A percentile compares a stretch with the other conserved stretches of the same genome.
These are phyloP conservation scores for Schizopygopsis malacanthus DNA, from an alignment of 2,797 vertebrate species.

Conservation along the genomic window DNA sequence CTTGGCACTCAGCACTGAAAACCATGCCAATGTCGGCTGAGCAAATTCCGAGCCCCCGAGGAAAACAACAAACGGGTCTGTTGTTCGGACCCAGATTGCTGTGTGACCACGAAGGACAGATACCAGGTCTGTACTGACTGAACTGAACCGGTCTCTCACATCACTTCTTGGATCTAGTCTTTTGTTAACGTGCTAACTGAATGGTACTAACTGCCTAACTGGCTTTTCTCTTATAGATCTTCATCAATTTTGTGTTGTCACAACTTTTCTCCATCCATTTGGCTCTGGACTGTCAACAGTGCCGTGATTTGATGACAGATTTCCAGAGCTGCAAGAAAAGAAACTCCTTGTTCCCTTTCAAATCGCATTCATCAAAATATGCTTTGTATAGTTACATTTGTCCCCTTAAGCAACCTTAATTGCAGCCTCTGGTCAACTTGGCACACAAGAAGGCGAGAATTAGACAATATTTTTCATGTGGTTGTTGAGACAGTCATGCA, in stretches of 20 bases:
- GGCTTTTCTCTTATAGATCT: constrained; percentile 18
- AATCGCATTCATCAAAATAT: constrained; percentile 25
- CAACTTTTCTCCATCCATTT: neutral
- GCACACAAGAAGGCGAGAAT: constrained; percentile 48
- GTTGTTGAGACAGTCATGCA: constrained; percentile 39
- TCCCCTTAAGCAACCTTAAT: constrained; percentile 39
- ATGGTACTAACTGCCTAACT: constrained; percentile 7
- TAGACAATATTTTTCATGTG: constrained; percentile 51
- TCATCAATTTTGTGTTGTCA: constrained; percentile 18
- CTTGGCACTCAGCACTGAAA: constrained; percentile 59
- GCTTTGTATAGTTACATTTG: constrained; percentile 32
- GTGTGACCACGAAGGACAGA: constrained; percentile 55
- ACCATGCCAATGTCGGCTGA: constrained; percentile 65
- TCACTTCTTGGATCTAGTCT: neutral
- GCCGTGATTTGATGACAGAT: constrained; percentile 25
- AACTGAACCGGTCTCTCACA: constrained; percentile 9
- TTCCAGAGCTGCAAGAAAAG: constrained; percentile 37
- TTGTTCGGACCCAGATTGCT: constrained; percentile 60
- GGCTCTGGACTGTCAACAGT: constrained; percentile 17
- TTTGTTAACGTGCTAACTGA: neutral
- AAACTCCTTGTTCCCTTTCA: neutral
- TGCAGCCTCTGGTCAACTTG: constrained; percentile 38
- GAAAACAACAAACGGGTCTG: constrained; percentile 62
- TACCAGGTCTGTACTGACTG: constrained; percentile 43
- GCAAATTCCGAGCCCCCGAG: constrained; percentile 60